phyloP scores from a whole-genome alignment of 2,797 vertebrate species.

The Bryconaethiops microstoma region DNA sequence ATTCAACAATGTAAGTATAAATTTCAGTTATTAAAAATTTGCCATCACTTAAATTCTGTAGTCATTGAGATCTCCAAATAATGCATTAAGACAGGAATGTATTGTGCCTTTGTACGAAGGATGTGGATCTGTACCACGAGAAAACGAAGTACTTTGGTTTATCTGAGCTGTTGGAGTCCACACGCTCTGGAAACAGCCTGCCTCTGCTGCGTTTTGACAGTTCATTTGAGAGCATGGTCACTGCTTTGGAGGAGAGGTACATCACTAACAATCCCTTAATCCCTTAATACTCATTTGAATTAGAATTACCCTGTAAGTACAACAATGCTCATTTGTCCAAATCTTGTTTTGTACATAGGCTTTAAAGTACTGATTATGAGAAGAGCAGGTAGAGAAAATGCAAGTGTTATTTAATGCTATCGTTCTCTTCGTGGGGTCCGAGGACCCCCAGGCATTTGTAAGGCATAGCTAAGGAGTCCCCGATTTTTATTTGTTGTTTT shows the following conservation, averaged over 20 bases:
- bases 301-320: not conserved
- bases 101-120: slow-evolving; percentile 71
- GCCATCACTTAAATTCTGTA: too few relatives aligned
- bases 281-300: not conserved
- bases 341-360: not conserved
- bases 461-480: too few relatives aligned
- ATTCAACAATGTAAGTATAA: slow-evolving; percentile 84
- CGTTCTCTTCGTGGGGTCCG: too few relatives aligned
- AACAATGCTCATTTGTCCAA: not conserved
- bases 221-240: slow-evolving; percentile 94
- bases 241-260: slow-evolving; percentile 93
- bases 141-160: slow-evolving; percentile 93
- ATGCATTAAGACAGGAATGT: not conserved
- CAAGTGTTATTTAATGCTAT: too few relatives aligned
- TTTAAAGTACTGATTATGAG: not conserved
- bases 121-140: slow-evolving; percentile 90
- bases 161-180: slow-evolving; percentile 92
- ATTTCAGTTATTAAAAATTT: too few relatives aligned
- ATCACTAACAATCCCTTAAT: not conserved
- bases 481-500: too few relatives aligned
- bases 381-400: too few relatives aligned
- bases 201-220: slow-evolving; percentile 92
- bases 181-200: slow-evolving; percentile 87
- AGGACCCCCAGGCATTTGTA: too few relatives aligned
- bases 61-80: too few relatives aligned